Base-by-base conservation (phyloP, 2,113 vertebrate species). In the Aix galericulata region DNA sequence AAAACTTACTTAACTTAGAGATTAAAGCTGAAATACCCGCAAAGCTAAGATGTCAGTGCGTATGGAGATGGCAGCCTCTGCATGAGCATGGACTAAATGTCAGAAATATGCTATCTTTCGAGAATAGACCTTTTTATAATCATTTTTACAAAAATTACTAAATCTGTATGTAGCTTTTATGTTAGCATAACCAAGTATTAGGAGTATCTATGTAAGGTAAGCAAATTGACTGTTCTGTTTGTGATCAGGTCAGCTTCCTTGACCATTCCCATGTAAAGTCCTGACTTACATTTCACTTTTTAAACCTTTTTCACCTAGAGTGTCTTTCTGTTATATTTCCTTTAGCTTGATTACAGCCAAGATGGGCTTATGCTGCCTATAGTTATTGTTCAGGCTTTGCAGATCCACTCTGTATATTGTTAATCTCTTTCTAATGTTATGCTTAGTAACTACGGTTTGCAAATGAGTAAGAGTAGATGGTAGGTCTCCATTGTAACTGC, bases 311-410 rank as follows among this genome's bases (percentile, higher is more conserved):
- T 93, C 20, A 64, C 32, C 38, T 76, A 32, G n/a, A 50, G n/a
- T 69, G 52, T 73, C 89, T 85, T 90, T 52, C 32, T 60, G 8
- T 62, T 40, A 4, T 44, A 36, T 60, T 94, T 96, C 10, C 8
- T 85, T 88, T 77, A 66, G 31, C 55, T 13, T n/a, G 62, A 72
- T n/a, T 90, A 27, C 13, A 79, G 58, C 53, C 15, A 60, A 85
- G 69, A 82, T 60, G 50, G 38, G 32, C 12, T 88, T 90, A 38
- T 50, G 59, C 6, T 38, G 34, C 46, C 59, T 63, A 8, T 36
- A 77, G 53, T 89, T 85, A 84, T 68, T 91, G 79, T 46, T 89
- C 63, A 91, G 75, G 27, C 67, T 88, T 89, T 95, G 79, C 72
- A 62, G 40, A 82, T 88, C 50, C 88, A n/a, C 44, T 82, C 16